phyloP scores from a whole-genome alignment of 2,113 vertebrate genomes.

The Malurus cyaneus region DNA sequence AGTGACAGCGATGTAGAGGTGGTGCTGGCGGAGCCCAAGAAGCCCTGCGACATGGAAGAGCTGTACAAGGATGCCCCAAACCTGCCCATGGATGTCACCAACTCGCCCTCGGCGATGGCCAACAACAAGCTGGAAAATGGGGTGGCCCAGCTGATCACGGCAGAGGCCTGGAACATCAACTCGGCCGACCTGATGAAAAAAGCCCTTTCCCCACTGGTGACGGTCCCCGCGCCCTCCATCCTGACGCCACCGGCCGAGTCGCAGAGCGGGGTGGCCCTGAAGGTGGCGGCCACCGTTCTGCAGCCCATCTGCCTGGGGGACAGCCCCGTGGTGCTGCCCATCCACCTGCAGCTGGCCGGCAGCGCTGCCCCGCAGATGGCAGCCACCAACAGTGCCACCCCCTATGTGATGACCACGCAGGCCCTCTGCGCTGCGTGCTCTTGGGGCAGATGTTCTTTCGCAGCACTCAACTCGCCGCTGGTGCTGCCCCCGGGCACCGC shows the following conservation, averaged over 20 bases:
- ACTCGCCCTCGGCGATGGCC: conserved; percentile 74
- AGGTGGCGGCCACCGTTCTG: conserved; percentile 90
- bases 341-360: conserved; percentile 91
- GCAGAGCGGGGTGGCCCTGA: conserved; percentile 86
- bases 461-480: conserved; percentile 90
- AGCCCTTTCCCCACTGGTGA: conserved; percentile 77
- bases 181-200: conserved; percentile 85
- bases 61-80: conserved; percentile 80
- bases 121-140: conserved; percentile 85
- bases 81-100: conserved; percentile 77
- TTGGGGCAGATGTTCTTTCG: no score
- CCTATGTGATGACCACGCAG: conserved; percentile 91
- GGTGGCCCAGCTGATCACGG: conserved; percentile 77
- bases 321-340: conserved; percentile 90
- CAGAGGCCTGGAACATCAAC: conserved; percentile 84
- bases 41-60: conserved; percentile 77
- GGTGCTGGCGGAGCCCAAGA: neutral
- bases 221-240: conserved; percentile 78
- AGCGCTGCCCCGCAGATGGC: conserved; percentile 82
- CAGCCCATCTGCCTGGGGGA: conserved; percentile 96
- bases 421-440: conserved; percentile 86
- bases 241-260: conserved; percentile 82
- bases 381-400: conserved; percentile 76
- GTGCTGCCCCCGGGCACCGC: conserved; percentile 79
- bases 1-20: conserved; percentile 64